phyloP scores from a whole-genome alignment of 2,888 invertebrate genomes.

The Entomobrya proxima region DNA sequence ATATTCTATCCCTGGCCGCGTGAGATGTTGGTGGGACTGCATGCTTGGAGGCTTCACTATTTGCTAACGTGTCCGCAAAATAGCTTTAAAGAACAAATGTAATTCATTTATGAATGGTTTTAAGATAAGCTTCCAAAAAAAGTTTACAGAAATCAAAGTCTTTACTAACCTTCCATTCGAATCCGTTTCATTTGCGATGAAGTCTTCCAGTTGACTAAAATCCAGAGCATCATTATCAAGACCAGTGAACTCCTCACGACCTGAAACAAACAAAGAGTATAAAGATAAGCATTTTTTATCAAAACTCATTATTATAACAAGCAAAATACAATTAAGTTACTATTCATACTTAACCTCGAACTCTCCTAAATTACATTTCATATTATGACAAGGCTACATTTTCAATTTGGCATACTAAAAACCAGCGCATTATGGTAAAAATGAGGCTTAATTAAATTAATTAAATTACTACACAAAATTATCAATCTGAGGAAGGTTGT shows the following conservation, averaged over 20 bases:
- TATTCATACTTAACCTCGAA: no score
- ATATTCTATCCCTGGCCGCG: constrained; percentile 75
- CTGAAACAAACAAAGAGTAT: constrained; percentile 80
- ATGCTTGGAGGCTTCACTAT: constrained; percentile 78
- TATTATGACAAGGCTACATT: no score
- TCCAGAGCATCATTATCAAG: constrained; percentile 91
- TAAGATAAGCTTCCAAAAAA: not conserved
- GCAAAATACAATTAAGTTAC: no score
- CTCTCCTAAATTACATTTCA: no score
- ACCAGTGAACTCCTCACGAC: constrained; percentile 88
- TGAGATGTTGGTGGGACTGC: constrained; percentile 72
- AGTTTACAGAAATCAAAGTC: not conserved
- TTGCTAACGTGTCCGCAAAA: constrained; percentile 80
- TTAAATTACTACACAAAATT: no score
- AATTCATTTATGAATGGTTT: not conserved
- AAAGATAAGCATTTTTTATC: no score
- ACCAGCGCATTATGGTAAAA: no score
- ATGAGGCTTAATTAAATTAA: no score
- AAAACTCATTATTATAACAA: no score
- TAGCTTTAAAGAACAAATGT: constrained; percentile 77
- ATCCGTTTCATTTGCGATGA: constrained; percentile 86
- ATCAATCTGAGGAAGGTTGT: no score
- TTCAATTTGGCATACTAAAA: no score
- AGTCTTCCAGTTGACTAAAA: constrained; percentile 89
- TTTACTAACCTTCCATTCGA: constrained; percentile 76